Evolutionary conservation across 2,888 invertebrate genomes (phyloP).

Genomic region (Leistus spinibarbis): DNA sequence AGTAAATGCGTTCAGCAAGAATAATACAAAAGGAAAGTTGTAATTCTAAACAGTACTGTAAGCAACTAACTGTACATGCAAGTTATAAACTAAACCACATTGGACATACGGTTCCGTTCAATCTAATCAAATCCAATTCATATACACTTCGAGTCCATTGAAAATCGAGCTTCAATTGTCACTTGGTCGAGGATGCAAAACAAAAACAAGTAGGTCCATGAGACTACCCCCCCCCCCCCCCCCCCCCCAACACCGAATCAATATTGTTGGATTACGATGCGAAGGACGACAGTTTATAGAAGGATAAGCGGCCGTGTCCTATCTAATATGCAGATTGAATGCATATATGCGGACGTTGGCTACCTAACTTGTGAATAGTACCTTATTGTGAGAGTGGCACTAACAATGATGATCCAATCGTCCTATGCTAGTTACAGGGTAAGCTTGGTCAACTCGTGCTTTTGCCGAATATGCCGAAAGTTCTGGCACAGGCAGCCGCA

Average conservation of each 20-base stretch:
- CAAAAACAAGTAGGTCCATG: slow-evolving; percentile 24
- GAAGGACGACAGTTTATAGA: neutral
- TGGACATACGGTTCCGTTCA: slow-evolving; percentile 11
- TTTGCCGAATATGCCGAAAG: neutral
- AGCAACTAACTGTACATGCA: too few species aligned
- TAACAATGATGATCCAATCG: slow-evolving; percentile 9
- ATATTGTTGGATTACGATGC: neutral
- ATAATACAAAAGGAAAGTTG: too few species aligned
- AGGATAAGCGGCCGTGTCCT: slow-evolving; percentile 3
- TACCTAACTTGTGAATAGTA: neutral
- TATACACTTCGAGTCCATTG: slow-evolving; percentile 21
- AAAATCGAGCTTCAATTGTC: slow-evolving; percentile 36
- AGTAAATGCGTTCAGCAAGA: too few species aligned
- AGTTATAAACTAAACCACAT: neutral
- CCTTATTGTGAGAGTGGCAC: neutral
- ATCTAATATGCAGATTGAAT: slow-evolving; percentile 16
- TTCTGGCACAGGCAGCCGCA: neutral
- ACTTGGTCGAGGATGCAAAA: slow-evolving; percentile 25
- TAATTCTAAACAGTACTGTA: too few species aligned
- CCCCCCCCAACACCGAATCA: neutral
- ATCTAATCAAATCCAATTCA: slow-evolving; percentile 34
- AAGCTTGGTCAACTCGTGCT: neutral
- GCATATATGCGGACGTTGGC: neutral
- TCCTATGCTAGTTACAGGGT: too few species aligned
- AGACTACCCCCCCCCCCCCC: neutral